phyloP scores from a whole-genome alignment of 1,140 invertebrate genomes.

The Cydia amplana region DNA sequence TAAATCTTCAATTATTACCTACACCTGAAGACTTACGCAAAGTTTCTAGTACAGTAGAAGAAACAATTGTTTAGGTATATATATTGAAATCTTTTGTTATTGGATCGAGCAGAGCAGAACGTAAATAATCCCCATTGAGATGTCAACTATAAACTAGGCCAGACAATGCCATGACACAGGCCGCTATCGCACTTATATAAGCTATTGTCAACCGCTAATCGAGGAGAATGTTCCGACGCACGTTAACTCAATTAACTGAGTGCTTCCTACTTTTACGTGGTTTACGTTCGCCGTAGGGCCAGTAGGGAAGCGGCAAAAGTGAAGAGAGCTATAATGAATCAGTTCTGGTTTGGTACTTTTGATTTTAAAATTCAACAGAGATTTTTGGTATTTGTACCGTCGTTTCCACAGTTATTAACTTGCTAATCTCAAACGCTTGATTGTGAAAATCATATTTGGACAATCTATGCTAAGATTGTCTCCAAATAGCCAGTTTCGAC shows the following conservation, averaged over 20 bases:
- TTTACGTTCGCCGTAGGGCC: not conserved
- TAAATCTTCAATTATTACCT: no score
- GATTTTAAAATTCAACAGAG: no score
- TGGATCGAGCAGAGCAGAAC: not conserved
- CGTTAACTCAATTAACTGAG: slow-evolving; percentile 11
- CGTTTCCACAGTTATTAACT: no score
- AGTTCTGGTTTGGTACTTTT: not conserved
- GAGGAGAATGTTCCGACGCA: not conserved
- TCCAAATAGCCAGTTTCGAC: no score
- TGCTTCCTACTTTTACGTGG: slow-evolving; percentile 3
- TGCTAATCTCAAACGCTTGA: no score
- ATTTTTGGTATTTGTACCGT: no score
- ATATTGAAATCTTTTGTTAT: not conserved
- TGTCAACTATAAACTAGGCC: not conserved
- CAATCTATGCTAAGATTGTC: no score
- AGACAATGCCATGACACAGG: slow-evolving; percentile 10
- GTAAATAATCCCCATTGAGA: not conserved
- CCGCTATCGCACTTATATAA: not conserved
- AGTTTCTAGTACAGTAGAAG: no score
- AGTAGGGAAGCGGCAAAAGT: not conserved
- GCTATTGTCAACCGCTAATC: not conserved
- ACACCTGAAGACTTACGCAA: no score
- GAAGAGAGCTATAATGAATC: not conserved
- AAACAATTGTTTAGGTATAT: no score
- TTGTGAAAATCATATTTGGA: no score